Base-by-base conservation (phyloP, 2,888 invertebrate genomes). In the Psococerastis gibbosa region DNA sequence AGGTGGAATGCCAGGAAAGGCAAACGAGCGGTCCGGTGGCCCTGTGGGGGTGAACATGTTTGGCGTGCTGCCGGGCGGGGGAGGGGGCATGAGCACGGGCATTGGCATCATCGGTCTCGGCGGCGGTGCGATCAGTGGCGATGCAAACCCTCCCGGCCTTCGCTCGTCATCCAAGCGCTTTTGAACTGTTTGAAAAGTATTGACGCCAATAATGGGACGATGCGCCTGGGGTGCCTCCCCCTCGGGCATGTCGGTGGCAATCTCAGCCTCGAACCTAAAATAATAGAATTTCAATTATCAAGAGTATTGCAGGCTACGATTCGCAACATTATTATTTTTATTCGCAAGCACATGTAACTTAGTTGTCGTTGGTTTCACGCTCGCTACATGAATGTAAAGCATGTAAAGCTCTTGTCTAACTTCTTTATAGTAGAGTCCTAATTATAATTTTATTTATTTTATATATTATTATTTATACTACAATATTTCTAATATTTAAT, bases 181-280 rank as follows among this genome's bases (percentile, higher is more conserved):
- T 50, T 78, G 78, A 1, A 77, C 75, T 47, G 73, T 74, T 42
- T 68, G 75, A 53, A 76, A 85, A 0, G 80, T 78, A 50, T 73
- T 75, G 2, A 76, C 70, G 1, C 78, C 78, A 34, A 82, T 80
- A 32, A 84, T 52, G 11, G 75, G 70, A 3, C 75, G 66, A 41
- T 65, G 61, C 52, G 62, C 63, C 46, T 66, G 65, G 9, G 67
- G 65, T 6, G 68, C 66, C 27, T 66, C 64, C 13, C 69, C 54
- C 34, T 57, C 51, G 3, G 70, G 66, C 31, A 69, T 66, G 11
- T 75, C 73, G 0, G 82, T 78, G 16, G 46, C 59, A 52, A 88
- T 85, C 65, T 88, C 88, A 1, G 85, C 85, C 57, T 88, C 88
- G 57, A 88, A 88, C 55, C 87, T 83, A 52, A n/a, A n/a, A n/a